Evolutionary conservation across 2,888 invertebrate genomes (phyloP).

Genomic region (Meandrusa payeni): DNA sequence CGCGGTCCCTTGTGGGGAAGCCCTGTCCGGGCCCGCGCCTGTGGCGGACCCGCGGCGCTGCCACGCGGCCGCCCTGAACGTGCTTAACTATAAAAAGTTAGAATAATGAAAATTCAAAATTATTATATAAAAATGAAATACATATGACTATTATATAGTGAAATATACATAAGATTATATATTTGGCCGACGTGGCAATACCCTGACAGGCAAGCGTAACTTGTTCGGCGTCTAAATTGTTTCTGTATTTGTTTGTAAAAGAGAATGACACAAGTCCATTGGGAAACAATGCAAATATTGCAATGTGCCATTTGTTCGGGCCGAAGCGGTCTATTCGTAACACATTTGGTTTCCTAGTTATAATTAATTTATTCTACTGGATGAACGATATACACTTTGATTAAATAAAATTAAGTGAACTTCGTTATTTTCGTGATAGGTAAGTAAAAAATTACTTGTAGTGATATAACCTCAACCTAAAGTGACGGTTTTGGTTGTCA

Average conservation of each 20-base stretch:
- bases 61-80: constrained; percentile 49
- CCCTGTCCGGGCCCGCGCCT: constrained; percentile 4
- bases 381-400: constrained; percentile 60
- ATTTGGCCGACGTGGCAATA: constrained; percentile 84
- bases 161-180: constrained; percentile 77
- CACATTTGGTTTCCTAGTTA: constrained; percentile 46
- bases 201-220: constrained; percentile 87
- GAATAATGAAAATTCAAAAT: constrained; percentile 79
- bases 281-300: constrained; percentile 70
- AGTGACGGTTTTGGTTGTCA: constrained; percentile 65
- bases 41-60: constrained; percentile 25
- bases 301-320: constrained; percentile 76
- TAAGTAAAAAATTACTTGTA: constrained; percentile 64
- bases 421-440: constrained; percentile 76
- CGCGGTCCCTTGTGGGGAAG: constrained; percentile 25
- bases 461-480: constrained; percentile 56
- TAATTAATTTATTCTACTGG: constrained; percentile 49
- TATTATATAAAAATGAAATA: constrained; percentile 79
- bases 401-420: constrained; percentile 64
- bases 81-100: constrained; percentile 75
- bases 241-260: constrained; percentile 47
- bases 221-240: constrained; percentile 76
- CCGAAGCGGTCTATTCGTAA: constrained; percentile 48
- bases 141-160: constrained; percentile 79
- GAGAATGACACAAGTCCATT: constrained; percentile 55